Evolutionary conservation across 2,797 vertebrate species (phyloP), one percentile per base, ranked within the genome.

Genomic region (Cossypha heuglini): DNA sequence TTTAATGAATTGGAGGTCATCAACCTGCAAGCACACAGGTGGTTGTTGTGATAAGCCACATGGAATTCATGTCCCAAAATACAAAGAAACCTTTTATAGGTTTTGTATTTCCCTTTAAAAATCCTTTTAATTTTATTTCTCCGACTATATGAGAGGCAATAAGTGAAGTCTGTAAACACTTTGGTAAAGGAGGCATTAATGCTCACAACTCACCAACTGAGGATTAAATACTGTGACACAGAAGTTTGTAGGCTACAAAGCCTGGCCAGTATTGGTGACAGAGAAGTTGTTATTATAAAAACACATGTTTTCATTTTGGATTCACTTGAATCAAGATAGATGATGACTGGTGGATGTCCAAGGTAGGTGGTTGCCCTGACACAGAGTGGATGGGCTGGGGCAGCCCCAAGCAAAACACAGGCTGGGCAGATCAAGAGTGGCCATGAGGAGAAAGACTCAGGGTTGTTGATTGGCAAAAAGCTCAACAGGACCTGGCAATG

Each of bases 1-100:
- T 96, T 96, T 95, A 96, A 96, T 90, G 71, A 74, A 35, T 31
- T 3, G 1, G 48, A 89, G 64, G 68, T 93, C 90, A 93, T 55
- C 88, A 87, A 83, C 38, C 29, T 87, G 74, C 20, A 29, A 73
- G 42, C 49, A 68, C 42, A 61, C 40, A 71, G 52, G 35, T 61
- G 67, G 37, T 19, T 72, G 43, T 84, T 90, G 45, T 79, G 84
- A 67, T 42, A 61, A 81, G 12, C 61, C 48, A 67, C 37, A 13
- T 26, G 49, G 33, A 59, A 33, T 48, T 52, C 11, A 10, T 16
- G 12, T 18, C 17, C 69, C 46, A 48, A 59, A 92, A 86, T 18
- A 63, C 14, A 42, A 28, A 66, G 77, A 68, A 19, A 8, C 9
- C 2, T 84, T 58, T 69, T 29, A 12, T 26, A 63, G 46, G 10